Base-by-base conservation (phyloP, 1,140 invertebrate genomes). In the Leucophenga varia region DNA sequence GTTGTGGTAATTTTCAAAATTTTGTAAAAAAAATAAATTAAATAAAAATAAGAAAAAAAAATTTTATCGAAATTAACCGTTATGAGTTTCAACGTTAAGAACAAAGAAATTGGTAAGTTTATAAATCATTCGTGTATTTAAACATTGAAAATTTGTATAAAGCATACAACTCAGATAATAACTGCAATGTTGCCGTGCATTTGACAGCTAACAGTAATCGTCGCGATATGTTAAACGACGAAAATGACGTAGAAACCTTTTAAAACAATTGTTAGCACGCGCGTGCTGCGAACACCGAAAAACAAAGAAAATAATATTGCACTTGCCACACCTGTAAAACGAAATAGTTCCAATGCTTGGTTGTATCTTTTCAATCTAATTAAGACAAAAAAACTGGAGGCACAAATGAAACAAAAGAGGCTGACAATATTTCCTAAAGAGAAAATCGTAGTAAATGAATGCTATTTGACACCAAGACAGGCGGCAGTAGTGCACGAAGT, bases 241-340 rank as follows among this genome's bases (percentile, higher is more conserved):
- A 45, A 2, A 49, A 49, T 3, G 61, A 64, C n/a, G 59, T n/a
- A 53, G 32, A 55, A 67, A 30, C 47, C 57, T 8, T 67, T 43
- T 13, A 51, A 67, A 28, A 63, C 63, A 3, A 19, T 65, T 14
- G 63, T 67, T 21, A 67, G 49, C 31, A 67, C 63, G 31, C 36
- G 50, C 5, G 49, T 49, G 1, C 7, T 47, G 8, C 35, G 41
- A 2, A 17, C 13, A 2, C 12, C 19, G 10, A 41, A 30, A 10
- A 25, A 25, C 22, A 25, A 25, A 5, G 10, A 25, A 6, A 6
- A 5, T 5, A 25, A 25, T 10, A 25, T 6, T 25, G 22, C 22
- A 54, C 10, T 17, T 36, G 36, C 20, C 40, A 2, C 1, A 9
- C 17, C n/a, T n/a, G n/a, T n/a, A n/a, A n/a, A n/a, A 2, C 39